Evolutionary conservation across 2,113 vertebrate species (phyloP), one percentile per base, ranked within the genome.

Genomic region (Ptilorrhoa leucosticta): DNA sequence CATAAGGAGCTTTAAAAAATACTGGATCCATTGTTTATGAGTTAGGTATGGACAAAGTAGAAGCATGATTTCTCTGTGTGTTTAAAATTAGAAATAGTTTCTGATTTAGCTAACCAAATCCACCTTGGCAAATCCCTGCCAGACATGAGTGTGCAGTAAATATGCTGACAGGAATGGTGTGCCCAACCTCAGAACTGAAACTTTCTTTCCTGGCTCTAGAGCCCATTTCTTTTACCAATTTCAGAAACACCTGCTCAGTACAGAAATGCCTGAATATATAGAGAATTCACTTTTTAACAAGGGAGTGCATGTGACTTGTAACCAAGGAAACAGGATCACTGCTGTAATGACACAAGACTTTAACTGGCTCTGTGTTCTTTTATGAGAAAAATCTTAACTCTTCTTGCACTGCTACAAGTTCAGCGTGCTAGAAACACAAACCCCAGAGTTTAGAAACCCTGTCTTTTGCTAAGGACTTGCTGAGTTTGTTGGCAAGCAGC

Each of bases 241-340:
- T 89, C 79, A 93, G 90, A 89, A 89, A 84, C 89, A 96, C 89
- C 92, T 96, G 89, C 89, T 87, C 85, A 81, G 61, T 65, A 18
- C 40, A 79, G 75, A 94, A 93, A 94, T 81, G 80, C 42, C 81
- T 58, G 58, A 81, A 83, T 56, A 71, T 27, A 81, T 28, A 37
- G 30, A 64, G 47, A 60, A 54, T 70, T 91, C 81, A 72, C 76
- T 87, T 94, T 94, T 91, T 79, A 93, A 92, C 76, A 83, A 50
- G 70, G 72, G 54, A 91, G 64, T 69, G 81, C 83, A 93, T 39
- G 85, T 84, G 89, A 95, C 65, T 83, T 78, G 94, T 97, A 96
- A 80, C 96, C 90, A 96, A 75, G 95, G 95, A 91, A 96, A 97
- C 94, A 13, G 79, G 87, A 81, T 57, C 60, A 54, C 64, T 90